Evolutionary conservation across 2,113 vertebrate species (phyloP).

Genomic region (Phalacrocorax carbo): DNA sequence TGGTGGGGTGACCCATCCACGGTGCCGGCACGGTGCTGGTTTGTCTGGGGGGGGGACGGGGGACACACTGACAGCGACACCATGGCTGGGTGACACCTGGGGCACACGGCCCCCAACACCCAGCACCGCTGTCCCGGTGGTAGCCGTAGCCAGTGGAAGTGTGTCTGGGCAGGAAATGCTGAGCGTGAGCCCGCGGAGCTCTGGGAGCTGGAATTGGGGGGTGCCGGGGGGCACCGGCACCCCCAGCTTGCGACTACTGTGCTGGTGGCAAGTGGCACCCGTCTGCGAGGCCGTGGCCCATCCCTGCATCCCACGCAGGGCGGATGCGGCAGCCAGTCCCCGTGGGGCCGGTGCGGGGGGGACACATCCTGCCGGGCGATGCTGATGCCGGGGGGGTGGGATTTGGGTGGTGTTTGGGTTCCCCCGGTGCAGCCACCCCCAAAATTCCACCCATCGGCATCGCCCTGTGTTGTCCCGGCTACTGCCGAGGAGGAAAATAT

Average conservation of each 20-base stretch:
- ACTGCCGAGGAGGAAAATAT: not conserved
- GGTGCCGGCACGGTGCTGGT: not conserved
- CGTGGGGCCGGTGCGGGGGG: not conserved
- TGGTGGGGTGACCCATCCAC: not conserved
- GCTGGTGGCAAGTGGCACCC: not conserved
- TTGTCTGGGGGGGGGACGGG: not conserved
- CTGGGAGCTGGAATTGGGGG: not conserved
- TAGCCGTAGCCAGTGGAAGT: not conserved
- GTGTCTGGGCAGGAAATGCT: constrained; percentile 16
- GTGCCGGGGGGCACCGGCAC: not conserved
- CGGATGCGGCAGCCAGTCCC: not conserved
- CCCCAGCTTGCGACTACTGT: not conserved
- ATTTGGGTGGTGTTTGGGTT: not conserved
- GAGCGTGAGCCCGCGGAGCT: not conserved
- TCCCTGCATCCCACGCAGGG: not conserved
- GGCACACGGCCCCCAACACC: not conserved
- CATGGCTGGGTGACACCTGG: not conserved
- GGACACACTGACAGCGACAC: not conserved
- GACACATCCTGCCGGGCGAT: not conserved
- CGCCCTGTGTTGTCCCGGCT: not conserved
- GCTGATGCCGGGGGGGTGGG: not conserved
- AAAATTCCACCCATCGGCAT: not conserved
- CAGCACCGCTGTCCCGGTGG: not conserved
- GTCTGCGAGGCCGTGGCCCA: not conserved
- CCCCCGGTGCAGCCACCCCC: not conserved